These are phyloP conservation scores for Himalopsyche phryganea DNA, from an alignment of 1,140 invertebrate genomes.

Conservation along the genomic window DNA sequence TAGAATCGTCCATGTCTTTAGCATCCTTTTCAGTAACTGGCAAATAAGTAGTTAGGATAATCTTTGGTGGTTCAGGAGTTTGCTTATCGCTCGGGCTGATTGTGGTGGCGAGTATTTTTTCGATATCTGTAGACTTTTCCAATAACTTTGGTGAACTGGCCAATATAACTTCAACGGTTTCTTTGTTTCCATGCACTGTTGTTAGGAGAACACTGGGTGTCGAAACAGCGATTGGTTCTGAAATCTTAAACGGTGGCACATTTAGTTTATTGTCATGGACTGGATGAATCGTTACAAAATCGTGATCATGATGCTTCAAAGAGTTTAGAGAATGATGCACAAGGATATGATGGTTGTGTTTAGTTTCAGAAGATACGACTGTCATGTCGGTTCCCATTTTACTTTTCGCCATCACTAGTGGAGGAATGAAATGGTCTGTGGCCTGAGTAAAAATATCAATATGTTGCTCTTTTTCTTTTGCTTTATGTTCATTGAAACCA, in stretches of 20 bases:
- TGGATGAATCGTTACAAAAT: no score
- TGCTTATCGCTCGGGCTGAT: neutral
- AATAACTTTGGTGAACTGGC: no score
- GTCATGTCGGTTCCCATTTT: slow-evolving; percentile 51
- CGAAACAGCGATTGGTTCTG: no score
- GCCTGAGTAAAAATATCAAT: slow-evolving; percentile 47
- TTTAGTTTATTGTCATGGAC: no score
- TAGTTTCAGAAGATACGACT: slow-evolving; percentile 48
- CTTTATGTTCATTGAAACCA: slow-evolving; percentile 25
- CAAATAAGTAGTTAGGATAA: neutral
- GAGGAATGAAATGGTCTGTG: slow-evolving; percentile 51
- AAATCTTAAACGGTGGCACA: no score
- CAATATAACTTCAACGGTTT: no score
- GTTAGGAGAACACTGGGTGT: neutral
- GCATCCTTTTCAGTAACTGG: neutral
- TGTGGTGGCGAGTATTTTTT: no score
- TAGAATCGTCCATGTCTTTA: neutral
- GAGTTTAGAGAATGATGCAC: slow-evolving; percentile 32
- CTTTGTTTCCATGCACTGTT: no score
- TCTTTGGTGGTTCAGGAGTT: neutral
- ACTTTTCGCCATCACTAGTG: slow-evolving; percentile 52
- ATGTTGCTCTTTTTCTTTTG: slow-evolving; percentile 43
- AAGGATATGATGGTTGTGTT: slow-evolving; percentile 45
- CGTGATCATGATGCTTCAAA: no score
- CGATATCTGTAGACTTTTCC: no score